Percentiles rank a stretch among this genome's conserved stretches.
Evolutionary conservation across 1,140 invertebrate species (phyloP).

Genomic region (Drosophila miranda): DNA sequence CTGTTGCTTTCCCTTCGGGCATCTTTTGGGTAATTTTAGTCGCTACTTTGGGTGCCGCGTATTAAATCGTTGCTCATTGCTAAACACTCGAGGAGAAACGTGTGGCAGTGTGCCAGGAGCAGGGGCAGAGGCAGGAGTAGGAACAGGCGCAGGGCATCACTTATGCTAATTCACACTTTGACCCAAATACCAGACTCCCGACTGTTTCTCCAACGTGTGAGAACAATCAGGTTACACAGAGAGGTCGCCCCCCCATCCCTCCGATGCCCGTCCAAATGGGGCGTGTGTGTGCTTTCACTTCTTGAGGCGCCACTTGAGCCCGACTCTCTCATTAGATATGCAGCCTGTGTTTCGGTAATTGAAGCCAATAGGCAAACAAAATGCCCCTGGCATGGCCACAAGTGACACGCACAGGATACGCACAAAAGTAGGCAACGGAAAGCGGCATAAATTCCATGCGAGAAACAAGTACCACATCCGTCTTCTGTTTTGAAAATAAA

Average conservation of each 20-base stretch:
- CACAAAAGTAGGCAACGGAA: slow-evolving; percentile 37
- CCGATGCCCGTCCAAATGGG: not conserved
- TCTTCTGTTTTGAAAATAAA: too few relatives aligned
- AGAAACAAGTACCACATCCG: too few relatives aligned
- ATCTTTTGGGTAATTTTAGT: slow-evolving; percentile 3
- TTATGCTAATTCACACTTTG: slow-evolving; percentile 70
- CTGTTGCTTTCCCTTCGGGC: too few relatives aligned
- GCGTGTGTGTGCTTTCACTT: too few relatives aligned
- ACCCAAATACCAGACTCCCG: slow-evolving; percentile 58
- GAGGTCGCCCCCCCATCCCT: not conserved
- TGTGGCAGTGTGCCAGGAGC: not conserved
- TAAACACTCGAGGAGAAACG: slow-evolving; percentile 23
- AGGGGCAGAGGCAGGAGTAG: too few relatives aligned
- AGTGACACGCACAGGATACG: slow-evolving; percentile 21
- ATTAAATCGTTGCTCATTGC: slow-evolving; percentile 58
- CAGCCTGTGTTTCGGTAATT: slow-evolving; percentile 65
- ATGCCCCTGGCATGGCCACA: slow-evolving; percentile 42
- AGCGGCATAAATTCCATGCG: not conserved
- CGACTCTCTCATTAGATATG: slow-evolving; percentile 56
- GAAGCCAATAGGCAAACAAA: slow-evolving; percentile 66
- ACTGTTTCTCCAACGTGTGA: slow-evolving; percentile 13
- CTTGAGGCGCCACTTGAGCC: too few relatives aligned
- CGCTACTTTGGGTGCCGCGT: slow-evolving; percentile 57
- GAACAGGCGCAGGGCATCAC: slow-evolving; percentile 11
- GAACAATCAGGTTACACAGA: slow-evolving; percentile 30